Conservation (phyloP, 2,888 invertebrate genomes). For the Acrocera orbiculus region DNA sequence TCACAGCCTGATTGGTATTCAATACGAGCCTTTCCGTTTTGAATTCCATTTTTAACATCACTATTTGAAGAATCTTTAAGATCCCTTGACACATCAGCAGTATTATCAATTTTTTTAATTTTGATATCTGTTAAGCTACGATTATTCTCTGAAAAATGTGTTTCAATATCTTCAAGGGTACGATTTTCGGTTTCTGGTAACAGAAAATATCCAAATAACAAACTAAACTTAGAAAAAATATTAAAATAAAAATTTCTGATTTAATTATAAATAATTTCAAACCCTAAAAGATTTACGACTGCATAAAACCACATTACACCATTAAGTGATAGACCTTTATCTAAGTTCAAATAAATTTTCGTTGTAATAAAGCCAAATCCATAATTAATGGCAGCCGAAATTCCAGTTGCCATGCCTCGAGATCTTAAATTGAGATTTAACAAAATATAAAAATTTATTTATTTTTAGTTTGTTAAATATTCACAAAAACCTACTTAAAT, state of each 20-base stretch:
- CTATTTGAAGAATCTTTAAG: no score
- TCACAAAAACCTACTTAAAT: slow-evolving; percentile 30
- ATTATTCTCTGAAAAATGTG: slow-evolving; percentile 13
- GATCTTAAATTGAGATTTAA: slow-evolving; percentile 7
- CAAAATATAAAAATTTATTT: no score
- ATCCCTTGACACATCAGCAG: neutral
- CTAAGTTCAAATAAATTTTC: slow-evolving; percentile 37
- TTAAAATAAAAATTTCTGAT: neutral
- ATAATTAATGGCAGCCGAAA: slow-evolving; percentile 37
- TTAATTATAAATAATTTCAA: neutral
- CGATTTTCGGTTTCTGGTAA: slow-evolving; percentile 39
- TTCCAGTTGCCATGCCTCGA: slow-evolving; percentile 14
- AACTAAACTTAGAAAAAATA: slow-evolving; percentile 5
- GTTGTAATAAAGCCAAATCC: slow-evolving; percentile 34
- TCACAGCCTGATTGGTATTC: slow-evolving; percentile 11
- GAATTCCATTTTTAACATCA: neutral
- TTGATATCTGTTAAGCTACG: slow-evolving; percentile 12
- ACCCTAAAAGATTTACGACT: slow-evolving; percentile 31
- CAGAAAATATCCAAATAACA: slow-evolving; percentile 35
- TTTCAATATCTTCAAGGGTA: slow-evolving; percentile 14
- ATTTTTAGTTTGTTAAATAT: no score
- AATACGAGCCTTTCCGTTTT: neutral
- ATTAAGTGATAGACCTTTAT: slow-evolving; percentile 30
- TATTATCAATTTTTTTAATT: slow-evolving; percentile 8
- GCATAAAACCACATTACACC: slow-evolving; percentile 37